These are phyloP conservation scores for Rhizomys pruinosus DNA, from an alignment of 2,113 vertebrate genomes.

Conservation along the genomic window DNA sequence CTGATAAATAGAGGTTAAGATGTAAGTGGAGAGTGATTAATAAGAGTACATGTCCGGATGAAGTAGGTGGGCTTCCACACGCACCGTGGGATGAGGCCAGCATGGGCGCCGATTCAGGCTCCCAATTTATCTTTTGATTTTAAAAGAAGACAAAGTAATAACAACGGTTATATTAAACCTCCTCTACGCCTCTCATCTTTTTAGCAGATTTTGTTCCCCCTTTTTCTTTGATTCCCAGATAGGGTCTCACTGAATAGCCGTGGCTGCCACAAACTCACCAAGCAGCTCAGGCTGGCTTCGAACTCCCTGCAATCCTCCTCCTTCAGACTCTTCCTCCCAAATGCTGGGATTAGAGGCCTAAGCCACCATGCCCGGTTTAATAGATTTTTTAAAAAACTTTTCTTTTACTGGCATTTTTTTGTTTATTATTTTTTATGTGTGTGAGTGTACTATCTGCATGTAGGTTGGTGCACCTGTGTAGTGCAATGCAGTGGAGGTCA, in stretches of 20 bases:
- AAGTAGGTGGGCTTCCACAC: constrained; percentile 57
- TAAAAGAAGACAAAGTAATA: constrained; percentile 30
- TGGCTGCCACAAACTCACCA: background rate
- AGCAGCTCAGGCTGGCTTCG: background rate
- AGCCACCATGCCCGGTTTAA: background rate
- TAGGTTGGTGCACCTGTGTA: no score
- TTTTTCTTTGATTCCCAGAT: background rate
- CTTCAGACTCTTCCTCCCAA: background rate
- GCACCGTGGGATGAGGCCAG: background rate
- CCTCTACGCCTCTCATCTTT: background rate
- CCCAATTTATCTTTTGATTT: constrained; percentile 50
- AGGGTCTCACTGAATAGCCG: background rate
- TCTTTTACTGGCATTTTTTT: no score
- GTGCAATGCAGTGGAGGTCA: no score
- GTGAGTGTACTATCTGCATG: no score
- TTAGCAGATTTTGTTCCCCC: background rate
- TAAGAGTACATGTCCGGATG: constrained; percentile 4
- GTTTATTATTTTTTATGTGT: no score
- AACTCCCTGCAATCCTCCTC: background rate
- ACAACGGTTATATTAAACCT: background rate
- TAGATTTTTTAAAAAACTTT: no score
- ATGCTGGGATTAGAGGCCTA: background rate
- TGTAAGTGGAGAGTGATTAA: constrained; percentile 72
- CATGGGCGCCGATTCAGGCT: background rate
- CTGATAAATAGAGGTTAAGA: background rate